A percentile compares a stretch with the other conserved stretches of the same genome.
Evolutionary conservation across 1,140 invertebrate genomes (phyloP).

Genomic region (Zaprionus capensis): DNA sequence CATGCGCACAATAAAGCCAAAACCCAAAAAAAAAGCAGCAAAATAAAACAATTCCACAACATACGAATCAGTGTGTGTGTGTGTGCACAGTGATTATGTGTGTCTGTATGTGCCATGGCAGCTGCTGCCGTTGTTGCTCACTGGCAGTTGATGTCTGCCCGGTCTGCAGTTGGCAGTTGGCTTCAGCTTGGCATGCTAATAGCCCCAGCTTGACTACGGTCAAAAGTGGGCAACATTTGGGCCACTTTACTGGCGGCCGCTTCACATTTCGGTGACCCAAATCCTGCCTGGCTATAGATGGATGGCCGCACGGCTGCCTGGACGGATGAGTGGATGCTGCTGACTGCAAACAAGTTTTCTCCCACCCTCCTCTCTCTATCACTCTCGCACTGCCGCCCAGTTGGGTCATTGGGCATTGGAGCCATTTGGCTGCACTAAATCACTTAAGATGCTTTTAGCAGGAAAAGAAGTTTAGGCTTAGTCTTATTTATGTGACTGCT

Average conservation of each 20-base stretch:
- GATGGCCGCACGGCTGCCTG: slow-evolving; percentile 42
- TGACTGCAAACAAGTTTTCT: slow-evolving; percentile 55
- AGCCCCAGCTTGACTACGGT: slow-evolving; percentile 25
- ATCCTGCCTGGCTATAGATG: slow-evolving; percentile 54
- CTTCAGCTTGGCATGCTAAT: slow-evolving; percentile 53
- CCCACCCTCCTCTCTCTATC: not conserved
- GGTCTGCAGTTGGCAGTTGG: slow-evolving; percentile 48
- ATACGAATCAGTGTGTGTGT: slow-evolving; percentile 15
- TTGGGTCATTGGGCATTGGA: slow-evolving; percentile 46
- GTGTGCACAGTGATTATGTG: slow-evolving; percentile 20
- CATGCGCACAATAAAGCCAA: slow-evolving; percentile 77
- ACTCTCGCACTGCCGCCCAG: not conserved
- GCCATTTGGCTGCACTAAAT: slow-evolving; percentile 77
- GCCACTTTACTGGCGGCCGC: slow-evolving; percentile 71
- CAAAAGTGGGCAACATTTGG: slow-evolving; percentile 75
- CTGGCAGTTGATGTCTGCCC: slow-evolving; percentile 42
- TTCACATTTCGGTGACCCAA: slow-evolving; percentile 77
- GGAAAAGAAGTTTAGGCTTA: slow-evolving; percentile 74
- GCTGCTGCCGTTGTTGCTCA: slow-evolving; percentile 18
- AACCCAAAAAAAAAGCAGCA: slow-evolving; percentile 42
- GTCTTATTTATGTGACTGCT: slow-evolving; percentile 68
- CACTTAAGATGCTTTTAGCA: slow-evolving; percentile 81
- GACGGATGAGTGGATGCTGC: slow-evolving; percentile 32
- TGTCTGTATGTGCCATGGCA: not conserved
- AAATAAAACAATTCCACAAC: slow-evolving; percentile 56